These are phyloP conservation scores for Cheirogaleus medius DNA, from an alignment of 2,113 vertebrate species.

Conservation along the genomic window DNA sequence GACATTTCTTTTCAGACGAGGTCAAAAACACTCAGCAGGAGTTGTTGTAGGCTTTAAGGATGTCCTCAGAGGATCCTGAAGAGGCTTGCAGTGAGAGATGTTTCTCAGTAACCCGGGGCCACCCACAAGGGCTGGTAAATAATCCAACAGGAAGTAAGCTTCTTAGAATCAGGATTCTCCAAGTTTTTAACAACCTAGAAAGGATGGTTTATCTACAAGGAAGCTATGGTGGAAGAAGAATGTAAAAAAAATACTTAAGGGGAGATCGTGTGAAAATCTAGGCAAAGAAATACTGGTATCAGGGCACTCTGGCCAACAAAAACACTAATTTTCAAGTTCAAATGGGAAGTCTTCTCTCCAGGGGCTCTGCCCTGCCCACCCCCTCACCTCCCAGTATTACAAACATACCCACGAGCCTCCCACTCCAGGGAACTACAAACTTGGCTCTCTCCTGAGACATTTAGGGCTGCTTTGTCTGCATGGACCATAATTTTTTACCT, in stretches of 20 bases:
- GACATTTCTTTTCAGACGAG: slow-evolving; percentile 67
- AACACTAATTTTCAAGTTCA: not conserved
- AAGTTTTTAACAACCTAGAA: not conserved
- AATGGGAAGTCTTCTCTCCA: not conserved
- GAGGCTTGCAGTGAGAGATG: not conserved
- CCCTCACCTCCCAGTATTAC: too few relatives aligned
- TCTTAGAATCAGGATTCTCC: not conserved
- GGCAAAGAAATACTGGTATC: not conserved
- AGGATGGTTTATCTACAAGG: not conserved
- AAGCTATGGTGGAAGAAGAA: not conserved
- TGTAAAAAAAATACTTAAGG: not conserved
- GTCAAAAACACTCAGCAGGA: slow-evolving; percentile 35
- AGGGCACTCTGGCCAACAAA: not conserved
- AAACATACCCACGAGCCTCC: not conserved
- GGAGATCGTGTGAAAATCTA: not conserved
- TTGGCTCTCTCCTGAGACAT: not conserved
- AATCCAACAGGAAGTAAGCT: slow-evolving; percentile 16
- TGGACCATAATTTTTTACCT: not conserved
- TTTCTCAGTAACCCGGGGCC: not conserved
- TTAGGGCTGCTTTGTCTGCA: not conserved
- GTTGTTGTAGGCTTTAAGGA: slow-evolving; percentile 44
- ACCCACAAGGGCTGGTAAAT: not conserved
- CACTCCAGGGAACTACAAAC: not conserved
- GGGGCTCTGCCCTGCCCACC: too few relatives aligned
- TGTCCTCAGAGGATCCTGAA: not conserved